Evolutionary conservation across 2,797 vertebrate genomes (phyloP).

Genomic region (Enteromius thamalakanensis): DNA sequence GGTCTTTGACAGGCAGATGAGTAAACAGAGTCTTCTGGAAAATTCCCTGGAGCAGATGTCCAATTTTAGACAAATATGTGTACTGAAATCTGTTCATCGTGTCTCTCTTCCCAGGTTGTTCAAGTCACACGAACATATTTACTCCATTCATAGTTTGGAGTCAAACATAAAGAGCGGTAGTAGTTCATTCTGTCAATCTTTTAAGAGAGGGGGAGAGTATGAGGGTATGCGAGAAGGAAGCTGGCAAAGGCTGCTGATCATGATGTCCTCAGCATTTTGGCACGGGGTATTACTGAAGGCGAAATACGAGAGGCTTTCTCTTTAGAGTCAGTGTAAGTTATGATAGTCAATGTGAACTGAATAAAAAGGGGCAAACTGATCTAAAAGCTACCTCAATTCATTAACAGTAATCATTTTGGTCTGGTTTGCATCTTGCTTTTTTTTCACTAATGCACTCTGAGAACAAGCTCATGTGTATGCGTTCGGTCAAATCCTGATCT

Average conservation of each 20-base stretch:
- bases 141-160: background rate
- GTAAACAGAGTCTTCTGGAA: conserved; percentile 41
- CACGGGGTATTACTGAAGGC: conserved; percentile 30
- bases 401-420: background rate
- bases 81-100: conserved; percentile 11
- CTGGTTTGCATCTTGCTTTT: background rate
- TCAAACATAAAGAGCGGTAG: background rate
- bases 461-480: conserved; percentile 25
- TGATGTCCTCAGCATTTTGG: conserved; percentile 33
- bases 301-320: background rate
- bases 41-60: conserved; percentile 44
- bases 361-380: conserved; percentile 15
- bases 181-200: background rate
- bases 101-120: background rate
- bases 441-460: conserved; percentile 7
- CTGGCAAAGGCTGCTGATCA: conserved; percentile 18
- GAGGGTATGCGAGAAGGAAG: conserved; percentile 3
- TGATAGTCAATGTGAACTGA: background rate
- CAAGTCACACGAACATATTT: background rate
- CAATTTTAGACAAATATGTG: conserved; percentile 38
- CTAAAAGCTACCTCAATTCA: conserved; percentile 5
- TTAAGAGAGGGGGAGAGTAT: background rate
- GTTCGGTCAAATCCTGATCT: conserved; percentile 35
- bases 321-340: background rate
- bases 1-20: conserved; percentile 8